Conservation (phyloP, 1,140 invertebrate genomes). For the Scylla paramamosain region DNA sequence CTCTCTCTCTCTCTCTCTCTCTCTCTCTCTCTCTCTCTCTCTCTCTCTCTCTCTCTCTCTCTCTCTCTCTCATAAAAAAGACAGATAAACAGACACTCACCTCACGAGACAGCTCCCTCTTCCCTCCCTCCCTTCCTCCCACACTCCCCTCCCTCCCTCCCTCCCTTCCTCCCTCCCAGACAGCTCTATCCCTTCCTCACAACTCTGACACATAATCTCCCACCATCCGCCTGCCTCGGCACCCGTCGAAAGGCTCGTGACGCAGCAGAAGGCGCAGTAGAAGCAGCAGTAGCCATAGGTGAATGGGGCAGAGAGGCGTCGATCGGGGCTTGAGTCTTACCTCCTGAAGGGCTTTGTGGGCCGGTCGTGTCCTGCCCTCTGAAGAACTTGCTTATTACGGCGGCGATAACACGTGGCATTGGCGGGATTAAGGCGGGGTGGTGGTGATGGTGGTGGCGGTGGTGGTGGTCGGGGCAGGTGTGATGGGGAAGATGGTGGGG, state of each 20-base stretch:
- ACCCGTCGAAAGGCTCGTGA: not conserved
- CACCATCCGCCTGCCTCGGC: not conserved
- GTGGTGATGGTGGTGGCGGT: not conserved
- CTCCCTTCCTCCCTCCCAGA: not conserved
- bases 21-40: no score
- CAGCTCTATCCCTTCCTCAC: constrained; percentile 4
- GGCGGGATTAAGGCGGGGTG: not conserved
- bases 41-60: not conserved
- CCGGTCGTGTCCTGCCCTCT: not conserved
- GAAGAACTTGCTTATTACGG: constrained; percentile 13
- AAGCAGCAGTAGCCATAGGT: not conserved
- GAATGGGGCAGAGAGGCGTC: not conserved
- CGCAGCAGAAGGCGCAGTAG: not conserved
- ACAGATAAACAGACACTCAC: not conserved
- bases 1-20: no score
- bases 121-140: no score
- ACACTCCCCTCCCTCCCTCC: no score
- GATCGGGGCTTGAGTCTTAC: not conserved
- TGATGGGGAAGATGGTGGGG: not conserved
- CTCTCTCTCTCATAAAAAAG: not conserved
- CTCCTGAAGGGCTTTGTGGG: not conserved
- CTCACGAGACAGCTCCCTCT: no score
- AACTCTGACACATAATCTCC: not conserved
- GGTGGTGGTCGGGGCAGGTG: not conserved
- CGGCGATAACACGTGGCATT: constrained; percentile 1